Evolutionary conservation across 2,113 vertebrate genomes (phyloP), one percentile per base, ranked within the genome.

Genomic region (Gallinago paraguaiae): DNA sequence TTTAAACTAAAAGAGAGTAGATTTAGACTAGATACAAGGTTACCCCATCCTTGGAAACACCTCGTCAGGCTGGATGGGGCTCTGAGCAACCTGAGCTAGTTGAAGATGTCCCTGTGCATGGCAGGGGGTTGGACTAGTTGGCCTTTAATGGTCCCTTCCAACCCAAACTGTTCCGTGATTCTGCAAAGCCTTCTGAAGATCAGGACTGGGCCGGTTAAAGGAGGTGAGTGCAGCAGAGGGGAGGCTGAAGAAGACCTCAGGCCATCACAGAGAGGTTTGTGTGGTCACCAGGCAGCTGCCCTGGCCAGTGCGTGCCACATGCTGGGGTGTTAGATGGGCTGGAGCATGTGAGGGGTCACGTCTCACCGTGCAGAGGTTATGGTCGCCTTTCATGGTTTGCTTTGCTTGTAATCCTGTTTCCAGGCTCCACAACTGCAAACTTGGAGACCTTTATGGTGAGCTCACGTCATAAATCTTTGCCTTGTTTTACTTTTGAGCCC

Each of bases 401-500:
- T 91, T 87, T 90, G 65, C 90, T 82, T 50, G 65, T 92, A 82
- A 94, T 93, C 92, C 87, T 20, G 33, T 90, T 93, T 78, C 90
- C 95, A 94, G 93, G 92, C 95, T 85, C 78, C 78, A 27, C 46
- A 25, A 61, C 25, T 48, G 84, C 17, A 2, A 3, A 46, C 87
- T 82, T 2, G 0, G 84, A 87, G 89, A 63, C 93, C 82, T 95
- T 89, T 41, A 20, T 0, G 0, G 25, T 6, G 74, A 94, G 84
- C 84, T 87, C 93, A 79, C 90, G 68, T 93, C 37, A 75, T 96
- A 94, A 95, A 93, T 85, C 96, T 91, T 39, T 15, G 74, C 61
- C 93, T 90, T 64, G 69, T 95, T 94, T 95, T 89, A 24, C 90
- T 94, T 88, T 84, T 79, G 64, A 93, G 90, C 82, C 70, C 11